Percentiles rank a stretch among this genome's conserved stretches.
Evolutionary conservation across 2,113 vertebrate genomes (phyloP).

Genomic region (Pachyramphus minor): DNA sequence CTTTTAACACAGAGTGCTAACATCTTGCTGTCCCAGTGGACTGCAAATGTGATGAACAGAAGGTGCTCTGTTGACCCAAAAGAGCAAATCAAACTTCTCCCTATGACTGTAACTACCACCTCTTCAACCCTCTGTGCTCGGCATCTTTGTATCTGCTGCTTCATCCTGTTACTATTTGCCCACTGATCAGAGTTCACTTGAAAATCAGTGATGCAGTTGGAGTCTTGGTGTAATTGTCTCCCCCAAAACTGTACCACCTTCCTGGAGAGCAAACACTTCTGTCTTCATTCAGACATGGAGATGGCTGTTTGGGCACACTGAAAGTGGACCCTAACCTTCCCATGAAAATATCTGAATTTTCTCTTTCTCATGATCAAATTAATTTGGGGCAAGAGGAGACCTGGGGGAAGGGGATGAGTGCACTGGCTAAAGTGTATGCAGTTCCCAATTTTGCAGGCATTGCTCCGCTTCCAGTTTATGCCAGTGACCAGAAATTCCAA

Average conservation of each 20-base stretch:
- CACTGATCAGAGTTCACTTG: neutral
- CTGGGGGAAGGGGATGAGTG: neutral
- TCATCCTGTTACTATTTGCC: neutral
- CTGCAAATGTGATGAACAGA: neutral
- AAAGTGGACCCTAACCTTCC: neutral
- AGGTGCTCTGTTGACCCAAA: neutral
- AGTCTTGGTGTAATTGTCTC: neutral
- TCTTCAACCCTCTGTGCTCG: neutral
- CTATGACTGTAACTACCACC: neutral
- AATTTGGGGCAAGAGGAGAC: neutral
- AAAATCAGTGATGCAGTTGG: neutral
- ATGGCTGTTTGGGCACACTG: neutral
- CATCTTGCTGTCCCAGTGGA: neutral
- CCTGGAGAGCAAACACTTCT: neutral
- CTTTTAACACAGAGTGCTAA: neutral
- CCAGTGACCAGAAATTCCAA: neutral
- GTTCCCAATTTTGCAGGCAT: neutral
- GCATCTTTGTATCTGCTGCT: neutral
- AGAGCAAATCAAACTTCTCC: neutral
- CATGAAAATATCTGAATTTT: neutral
- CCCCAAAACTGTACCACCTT: neutral
- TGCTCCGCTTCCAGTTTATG: neutral
- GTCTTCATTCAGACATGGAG: neutral
- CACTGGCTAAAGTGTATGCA: neutral
- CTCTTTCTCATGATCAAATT: neutral